A percentile compares a stretch with the other conserved stretches of the same genome.
These are phyloP conservation scores for Yponomeuta evonymella DNA, from an alignment of 2,888 invertebrate species.

Conservation along the genomic window DNA sequence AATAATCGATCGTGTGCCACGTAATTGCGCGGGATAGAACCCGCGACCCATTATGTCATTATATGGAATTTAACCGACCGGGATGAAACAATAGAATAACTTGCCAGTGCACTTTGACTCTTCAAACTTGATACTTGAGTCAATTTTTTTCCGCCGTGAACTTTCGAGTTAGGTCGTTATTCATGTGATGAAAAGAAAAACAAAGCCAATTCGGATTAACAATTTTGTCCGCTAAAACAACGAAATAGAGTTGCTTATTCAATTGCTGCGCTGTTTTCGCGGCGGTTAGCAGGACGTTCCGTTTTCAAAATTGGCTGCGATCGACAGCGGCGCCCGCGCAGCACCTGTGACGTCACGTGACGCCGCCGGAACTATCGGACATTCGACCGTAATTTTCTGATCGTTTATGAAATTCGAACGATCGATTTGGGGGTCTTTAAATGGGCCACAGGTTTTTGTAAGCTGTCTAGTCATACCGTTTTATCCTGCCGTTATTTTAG, in stretches of 20 bases:
- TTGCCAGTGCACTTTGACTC: slow-evolving; percentile 23
- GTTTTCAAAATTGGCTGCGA: slow-evolving; percentile 53
- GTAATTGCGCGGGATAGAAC: slow-evolving; percentile 72
- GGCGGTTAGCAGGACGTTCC: slow-evolving; percentile 34
- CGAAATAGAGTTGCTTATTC: slow-evolving; percentile 35
- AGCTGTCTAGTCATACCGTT: background rate
- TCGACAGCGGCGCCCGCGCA: slow-evolving; percentile 52
- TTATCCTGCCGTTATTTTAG: background rate
- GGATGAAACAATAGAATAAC: slow-evolving; percentile 58
- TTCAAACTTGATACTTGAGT: slow-evolving; percentile 20
- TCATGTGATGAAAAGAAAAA: background rate
- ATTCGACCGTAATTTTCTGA: background rate
- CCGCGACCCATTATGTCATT: slow-evolving; percentile 73
- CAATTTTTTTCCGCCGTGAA: background rate
- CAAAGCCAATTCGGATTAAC: slow-evolving; percentile 2
- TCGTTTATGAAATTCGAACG: slow-evolving; percentile 6
- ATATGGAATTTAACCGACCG: slow-evolving; percentile 47
- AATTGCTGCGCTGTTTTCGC: slow-evolving; percentile 25
- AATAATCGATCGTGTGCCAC: slow-evolving; percentile 76
- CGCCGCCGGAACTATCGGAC: slow-evolving; percentile 1
- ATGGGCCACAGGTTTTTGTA: background rate
- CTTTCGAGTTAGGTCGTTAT: slow-evolving; percentile 8
- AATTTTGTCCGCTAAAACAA: slow-evolving; percentile 25
- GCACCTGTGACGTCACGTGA: slow-evolving; percentile 45
- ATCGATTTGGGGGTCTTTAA: background rate